Evolutionary conservation across 2,113 vertebrate species (phyloP).

Genomic region (Isurus oxyrinchus): DNA sequence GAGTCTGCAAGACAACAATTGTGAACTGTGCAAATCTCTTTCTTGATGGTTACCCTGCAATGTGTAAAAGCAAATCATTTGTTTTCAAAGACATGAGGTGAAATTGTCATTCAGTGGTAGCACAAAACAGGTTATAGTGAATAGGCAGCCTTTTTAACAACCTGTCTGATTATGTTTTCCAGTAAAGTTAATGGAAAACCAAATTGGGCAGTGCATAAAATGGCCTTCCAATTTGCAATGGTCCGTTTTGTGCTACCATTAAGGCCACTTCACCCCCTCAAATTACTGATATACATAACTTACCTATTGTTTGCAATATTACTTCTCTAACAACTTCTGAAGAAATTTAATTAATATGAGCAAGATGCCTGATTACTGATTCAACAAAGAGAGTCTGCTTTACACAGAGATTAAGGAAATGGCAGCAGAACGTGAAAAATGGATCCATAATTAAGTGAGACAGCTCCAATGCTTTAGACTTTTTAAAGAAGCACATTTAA

Average conservation of each 20-base stretch:
- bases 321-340: neutral
- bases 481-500: neutral
- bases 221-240: neutral
- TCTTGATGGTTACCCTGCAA: slow-evolving; percentile 4
- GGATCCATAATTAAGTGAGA: neutral
- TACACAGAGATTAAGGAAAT: neutral
- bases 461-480: neutral
- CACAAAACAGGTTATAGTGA: neutral
- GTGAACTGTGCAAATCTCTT: neutral
- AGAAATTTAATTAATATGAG: neutral
- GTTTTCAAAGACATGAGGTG: neutral
- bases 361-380: neutral
- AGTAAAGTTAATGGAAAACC: slow-evolving; percentile 1
- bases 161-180: neutral
- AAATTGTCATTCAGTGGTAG: neutral
- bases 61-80: neutral
- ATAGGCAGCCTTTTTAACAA: neutral
- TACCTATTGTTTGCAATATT: neutral
- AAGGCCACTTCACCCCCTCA: neutral
- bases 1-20: neutral
- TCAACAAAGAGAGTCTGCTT: neutral
- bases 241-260: neutral
- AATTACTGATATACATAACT: neutral
- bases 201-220: neutral
- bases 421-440: neutral